Base-by-base conservation (phyloP, 2,888 invertebrate genomes). In the Parnassius smintheus region DNA sequence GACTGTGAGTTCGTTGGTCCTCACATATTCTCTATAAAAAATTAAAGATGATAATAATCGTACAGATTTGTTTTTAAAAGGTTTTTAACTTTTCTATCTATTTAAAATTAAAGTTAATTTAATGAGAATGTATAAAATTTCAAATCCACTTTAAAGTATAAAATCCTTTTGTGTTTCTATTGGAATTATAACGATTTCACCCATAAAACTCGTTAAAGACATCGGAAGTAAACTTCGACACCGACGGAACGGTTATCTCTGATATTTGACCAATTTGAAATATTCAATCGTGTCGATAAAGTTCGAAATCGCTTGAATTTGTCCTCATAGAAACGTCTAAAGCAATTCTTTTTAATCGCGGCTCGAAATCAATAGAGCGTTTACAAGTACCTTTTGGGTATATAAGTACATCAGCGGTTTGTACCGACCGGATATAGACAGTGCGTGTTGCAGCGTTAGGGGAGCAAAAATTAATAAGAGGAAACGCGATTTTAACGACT, bases 381-480 rank as follows among this genome's bases (percentile, higher is more conserved):
- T 80, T 80, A 81, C 78, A 75, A 78, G 77, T 75, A 80, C 81
- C 78, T 81, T 82, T 76, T 9, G 18, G 45, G 48, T 59, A 25
- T 42, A 10, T 35, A 53, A 57, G 67, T 69, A 66, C 69, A 81
- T 81, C 79, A 76, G 81, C 81, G 81, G 82, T 77, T 76, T 75
- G 71, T 76, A 72, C 69, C 69, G 59, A 65, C 72, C 70, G 76
- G 76, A 76, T 72, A 76, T 76, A 73, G 75, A 73, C 73, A 72
- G 79, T 76, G 78, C 78, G 77, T 77, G 77, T 71, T 70, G 64
- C 62, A 66, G 71, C 72, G 71, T 71, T 69, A 64, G 69, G 62
- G 58, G 65, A 56, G 80, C 82, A 82, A 79, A 88, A 87, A 90
- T 89, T 89, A 75, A 73, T 75, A 74, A 69, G 69, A 71, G 72